These are phyloP conservation scores for Polydrusus pterygomalis DNA, from an alignment of 2,888 invertebrate genomes.

Conservation along the genomic window DNA sequence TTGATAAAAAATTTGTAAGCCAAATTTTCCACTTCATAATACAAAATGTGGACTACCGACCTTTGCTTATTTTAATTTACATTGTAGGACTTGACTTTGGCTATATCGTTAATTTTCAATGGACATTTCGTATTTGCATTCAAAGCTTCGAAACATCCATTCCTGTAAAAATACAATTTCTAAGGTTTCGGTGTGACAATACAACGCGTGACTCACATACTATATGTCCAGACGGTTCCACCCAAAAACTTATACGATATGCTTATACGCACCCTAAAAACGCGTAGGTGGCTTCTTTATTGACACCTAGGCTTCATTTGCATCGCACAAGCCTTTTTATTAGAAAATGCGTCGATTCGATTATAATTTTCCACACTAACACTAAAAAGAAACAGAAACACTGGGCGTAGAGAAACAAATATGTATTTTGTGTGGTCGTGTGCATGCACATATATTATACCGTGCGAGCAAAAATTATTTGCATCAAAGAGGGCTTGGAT, in stretches of 20 bases:
- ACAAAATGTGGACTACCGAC: too few relatives aligned
- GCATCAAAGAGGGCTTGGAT: too few relatives aligned
- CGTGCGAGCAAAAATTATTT: too few relatives aligned
- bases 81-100: too few relatives aligned
- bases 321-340: constrained; percentile 27
- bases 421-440: constrained; percentile 1
- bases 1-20: too few relatives aligned
- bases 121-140: too few relatives aligned
- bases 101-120: too few relatives aligned
- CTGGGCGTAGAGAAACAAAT: not conserved
- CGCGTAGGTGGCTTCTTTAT: constrained; percentile 29
- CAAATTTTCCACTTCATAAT: not conserved
- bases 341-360: not conserved
- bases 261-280: constrained; percentile 27
- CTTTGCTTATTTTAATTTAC: too few relatives aligned
- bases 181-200: constrained; percentile 2
- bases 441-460: too few relatives aligned
- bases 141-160: too few relatives aligned
- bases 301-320: constrained; percentile 31
- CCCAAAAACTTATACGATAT: constrained; percentile 21
- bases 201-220: constrained; percentile 20
- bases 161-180: not conserved
- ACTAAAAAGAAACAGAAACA: not conserved
- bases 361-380: not conserved
- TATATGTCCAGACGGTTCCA: not conserved